Evolutionary conservation across 2,888 invertebrate genomes (phyloP), one percentile per base, ranked within the genome.

Genomic region (Gisinianus flammeolus): DNA sequence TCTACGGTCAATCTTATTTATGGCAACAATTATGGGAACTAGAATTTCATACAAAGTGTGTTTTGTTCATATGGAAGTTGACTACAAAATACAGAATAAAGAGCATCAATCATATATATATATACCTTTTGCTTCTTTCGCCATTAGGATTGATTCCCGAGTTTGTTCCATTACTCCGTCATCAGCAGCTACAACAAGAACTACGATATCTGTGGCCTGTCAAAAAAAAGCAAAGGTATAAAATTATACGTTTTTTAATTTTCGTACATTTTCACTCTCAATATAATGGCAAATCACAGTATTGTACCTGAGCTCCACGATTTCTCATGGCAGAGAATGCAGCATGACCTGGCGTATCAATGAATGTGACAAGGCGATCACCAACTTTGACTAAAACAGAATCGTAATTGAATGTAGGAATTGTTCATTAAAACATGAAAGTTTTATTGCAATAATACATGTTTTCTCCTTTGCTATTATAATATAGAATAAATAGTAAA

Each of bases 161-260:
- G 99, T 99, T 89, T 99, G 99, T 78, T 96, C 94, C 96, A 97
- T 98, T 64, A 98, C 97, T 3, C 99, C 98, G 88, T 99, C 99
- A 87, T 99, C 98, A 0, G 98, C 98, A 0, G 99, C 99, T 58
- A 99, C 96, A 31, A 99, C 98, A 76, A 98, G 88, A 79, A 98
- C 93, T 74, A 98, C 94, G 75, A 98, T 91, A 87, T 99, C 99
- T 0, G 99, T 98, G n/a, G 81, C 81, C 83, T 84, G 35, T 44
- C 19, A 24, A 6, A 3, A 35, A 35, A 12, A 35, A 35, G 12
- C 35, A 35, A 35, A 35, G 5, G 12, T 30, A 67, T 26, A 10
- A 6, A 68, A 16, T n/a, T n/a, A n/a, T n/a, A n/a, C n/a, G n/a
- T n/a, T n/a, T n/a, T n/a, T n/a, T n/a, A n/a, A n/a, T n/a, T n/a